These are phyloP conservation scores for Griposia aprilina DNA, from an alignment of 2,888 invertebrate species.

Conservation along the genomic window DNA sequence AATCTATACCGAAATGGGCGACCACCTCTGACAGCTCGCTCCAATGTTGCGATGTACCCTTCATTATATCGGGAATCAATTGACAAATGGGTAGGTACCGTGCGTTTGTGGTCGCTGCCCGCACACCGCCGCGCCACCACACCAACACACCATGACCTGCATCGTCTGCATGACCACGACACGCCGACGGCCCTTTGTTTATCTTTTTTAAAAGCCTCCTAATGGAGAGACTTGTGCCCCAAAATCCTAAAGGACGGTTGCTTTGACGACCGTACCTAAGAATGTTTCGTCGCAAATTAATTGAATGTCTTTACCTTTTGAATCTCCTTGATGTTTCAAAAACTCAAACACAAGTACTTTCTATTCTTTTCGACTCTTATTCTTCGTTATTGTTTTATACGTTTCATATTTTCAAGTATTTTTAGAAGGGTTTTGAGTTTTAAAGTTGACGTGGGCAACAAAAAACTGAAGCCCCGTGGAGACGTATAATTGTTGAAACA, in stretches of 20 bases:
- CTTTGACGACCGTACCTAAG: conserved; percentile 64
- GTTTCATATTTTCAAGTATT: conserved; percentile 59
- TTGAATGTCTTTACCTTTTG: conserved; percentile 71
- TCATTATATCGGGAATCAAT: conserved; percentile 90
- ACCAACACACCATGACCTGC: conserved; percentile 65
- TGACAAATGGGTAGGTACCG: conserved; percentile 86
- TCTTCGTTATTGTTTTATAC: conserved; percentile 53
- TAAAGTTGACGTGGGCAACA: conserved; percentile 32
- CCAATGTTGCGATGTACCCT: conserved; percentile 88
- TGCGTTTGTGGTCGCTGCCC: conserved; percentile 70
- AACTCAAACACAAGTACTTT: conserved; percentile 62
- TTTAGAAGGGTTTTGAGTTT: conserved; percentile 49
- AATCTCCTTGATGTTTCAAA: conserved; percentile 66
- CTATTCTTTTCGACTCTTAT: conserved; percentile 50
- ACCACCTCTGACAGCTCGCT: conserved; percentile 87
- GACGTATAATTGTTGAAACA: conserved; percentile 19
- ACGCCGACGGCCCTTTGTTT: conserved; percentile 75
- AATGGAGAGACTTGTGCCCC: conserved; percentile 71
- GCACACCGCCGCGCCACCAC: conserved; percentile 59
- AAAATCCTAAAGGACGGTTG: conserved; percentile 64
- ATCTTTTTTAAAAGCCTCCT: conserved; percentile 78
- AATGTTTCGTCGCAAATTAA: conserved; percentile 74
- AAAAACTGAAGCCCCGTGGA: conserved; percentile 24
- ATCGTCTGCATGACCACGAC: conserved; percentile 61
- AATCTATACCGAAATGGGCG: conserved; percentile 84